Conservation (phyloP, 2,797 vertebrate genomes). For the Myripristis murdjan region DNA sequence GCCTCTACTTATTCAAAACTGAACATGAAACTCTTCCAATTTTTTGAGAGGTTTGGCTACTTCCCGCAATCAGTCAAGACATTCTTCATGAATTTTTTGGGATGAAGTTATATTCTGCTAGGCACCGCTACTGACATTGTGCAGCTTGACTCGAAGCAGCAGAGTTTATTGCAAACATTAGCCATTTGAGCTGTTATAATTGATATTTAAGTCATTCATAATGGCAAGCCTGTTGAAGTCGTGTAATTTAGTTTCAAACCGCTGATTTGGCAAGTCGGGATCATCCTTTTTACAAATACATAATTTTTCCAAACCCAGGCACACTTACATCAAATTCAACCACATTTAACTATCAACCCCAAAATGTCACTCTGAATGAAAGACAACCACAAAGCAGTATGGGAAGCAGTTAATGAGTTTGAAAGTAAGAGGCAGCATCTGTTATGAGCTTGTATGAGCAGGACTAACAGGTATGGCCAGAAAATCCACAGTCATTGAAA, state of each 20-base stretch:
- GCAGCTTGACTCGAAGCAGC: slow-evolving; percentile 32
- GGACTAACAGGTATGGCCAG: slow-evolving; percentile 74
- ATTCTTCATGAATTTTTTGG: slow-evolving; percentile 51
- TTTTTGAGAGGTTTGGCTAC: slow-evolving; percentile 43
- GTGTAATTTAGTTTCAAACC: slow-evolving; percentile 27
- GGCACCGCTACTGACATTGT: slow-evolving; percentile 34
- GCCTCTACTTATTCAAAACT: slow-evolving; percentile 50
- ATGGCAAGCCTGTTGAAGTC: slow-evolving; percentile 39
- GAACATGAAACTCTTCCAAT: slow-evolving; percentile 62
- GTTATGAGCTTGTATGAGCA: slow-evolving; percentile 64
- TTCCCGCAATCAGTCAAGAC: slow-evolving; percentile 64
- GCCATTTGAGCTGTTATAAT: slow-evolving; percentile 35
- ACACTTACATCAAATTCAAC: slow-evolving; percentile 42
- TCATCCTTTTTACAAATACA: background rate
- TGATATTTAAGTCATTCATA: slow-evolving; percentile 41
- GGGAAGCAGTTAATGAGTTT: slow-evolving; percentile 74
- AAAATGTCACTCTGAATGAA: slow-evolving; percentile 60
- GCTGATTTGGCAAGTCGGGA: slow-evolving; percentile 32
- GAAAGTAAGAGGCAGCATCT: slow-evolving; percentile 66
- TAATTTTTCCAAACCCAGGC: slow-evolving; percentile 12
- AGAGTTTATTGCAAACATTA: slow-evolving; percentile 34
- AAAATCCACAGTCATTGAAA: slow-evolving; percentile 68
- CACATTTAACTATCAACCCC: slow-evolving; percentile 43
- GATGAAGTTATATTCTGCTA: slow-evolving; percentile 23
- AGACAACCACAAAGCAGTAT: slow-evolving; percentile 54